phyloP scores from a whole-genome alignment of 1,140 invertebrate genomes.

The Caenorhabditis latens region DNA sequence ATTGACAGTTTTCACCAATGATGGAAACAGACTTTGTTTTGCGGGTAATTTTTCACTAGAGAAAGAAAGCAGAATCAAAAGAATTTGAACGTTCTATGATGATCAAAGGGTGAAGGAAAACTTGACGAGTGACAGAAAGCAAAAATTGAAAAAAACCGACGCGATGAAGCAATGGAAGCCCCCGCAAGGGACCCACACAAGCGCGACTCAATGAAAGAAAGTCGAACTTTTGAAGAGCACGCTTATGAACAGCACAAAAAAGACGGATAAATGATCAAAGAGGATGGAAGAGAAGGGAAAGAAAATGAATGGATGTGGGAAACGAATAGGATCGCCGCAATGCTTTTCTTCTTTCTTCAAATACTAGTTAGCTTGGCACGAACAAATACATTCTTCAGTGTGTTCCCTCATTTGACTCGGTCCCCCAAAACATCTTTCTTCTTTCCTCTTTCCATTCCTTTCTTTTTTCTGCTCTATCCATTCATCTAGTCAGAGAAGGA shows the following conservation, averaged over 20 bases:
- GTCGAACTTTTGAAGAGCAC: conserved; percentile 14
- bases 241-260: neutral
- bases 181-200: conserved; percentile 42
- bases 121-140: conserved; percentile 33
- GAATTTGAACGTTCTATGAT: conserved; percentile 18
- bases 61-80: neutral
- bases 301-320: conserved; percentile 23
- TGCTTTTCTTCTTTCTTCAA: neutral
- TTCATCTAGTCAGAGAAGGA: neutral
- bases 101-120: conserved; percentile 17
- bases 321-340: neutral
- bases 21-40: neutral
- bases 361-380: conserved; percentile 38
- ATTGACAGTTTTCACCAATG: too few relatives aligned
- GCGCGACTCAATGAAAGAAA: neutral
- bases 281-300: neutral
- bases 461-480: neutral
- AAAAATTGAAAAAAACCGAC: conserved; percentile 24
- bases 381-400: conserved; percentile 31
- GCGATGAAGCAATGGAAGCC: neutral
- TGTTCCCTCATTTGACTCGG: conserved; percentile 50
- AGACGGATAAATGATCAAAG: conserved; percentile 15
- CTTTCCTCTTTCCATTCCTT: neutral
- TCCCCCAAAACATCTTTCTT: conserved; percentile 40
- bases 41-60: neutral